Evolutionary conservation across 2,113 vertebrate species (phyloP), one percentile per base, ranked within the genome.

Genomic region (Etheostoma spectabile): DNA sequence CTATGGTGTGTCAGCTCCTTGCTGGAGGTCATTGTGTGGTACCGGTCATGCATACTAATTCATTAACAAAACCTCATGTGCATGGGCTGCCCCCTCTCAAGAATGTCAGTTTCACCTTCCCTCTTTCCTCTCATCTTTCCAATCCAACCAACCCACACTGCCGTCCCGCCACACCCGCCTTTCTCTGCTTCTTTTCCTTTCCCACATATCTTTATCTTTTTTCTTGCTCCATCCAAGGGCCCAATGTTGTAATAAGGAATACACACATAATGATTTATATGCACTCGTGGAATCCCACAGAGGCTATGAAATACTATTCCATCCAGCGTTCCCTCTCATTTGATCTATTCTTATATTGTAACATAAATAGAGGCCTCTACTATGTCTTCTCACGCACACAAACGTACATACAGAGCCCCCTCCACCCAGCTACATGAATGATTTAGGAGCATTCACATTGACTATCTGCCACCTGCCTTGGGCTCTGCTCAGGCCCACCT

Each of bases 391-490:
- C 65, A 56, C 61, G 67, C 70, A 64, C 70, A 61, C 18, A 63
- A 48, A 53, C 70, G 51, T 42, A 63, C 56, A 61, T 57, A 64
- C 42, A 30, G 16, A 74, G 86, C 80, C 84, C 64, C 67, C 79
- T 88, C 87, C 88, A 83, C 83, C 88, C 83, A 80, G 83, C 83
- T 55, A 82, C 90, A 94, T 94, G 88, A 93, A 95, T 95, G 93
- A 95, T 95, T 95, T 94, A 94, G 90, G 83, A 92, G 85, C 69
- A 86, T 89, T 87, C 90, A 92, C 91, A 94, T 90, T 92, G 94
- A 95, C 93, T 94, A 91, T 93, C 92, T 94, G 93, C 93, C 94
- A 95, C 92, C 95, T 94, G 93, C 92, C 88, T 85, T 74, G 86
- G 88, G 88, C 93, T 85, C 86, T 74, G 88, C 85, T 91, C 86